Evolutionary conservation across 1,140 invertebrate genomes (phyloP).

Genomic region (Mercenaria mercenaria): DNA sequence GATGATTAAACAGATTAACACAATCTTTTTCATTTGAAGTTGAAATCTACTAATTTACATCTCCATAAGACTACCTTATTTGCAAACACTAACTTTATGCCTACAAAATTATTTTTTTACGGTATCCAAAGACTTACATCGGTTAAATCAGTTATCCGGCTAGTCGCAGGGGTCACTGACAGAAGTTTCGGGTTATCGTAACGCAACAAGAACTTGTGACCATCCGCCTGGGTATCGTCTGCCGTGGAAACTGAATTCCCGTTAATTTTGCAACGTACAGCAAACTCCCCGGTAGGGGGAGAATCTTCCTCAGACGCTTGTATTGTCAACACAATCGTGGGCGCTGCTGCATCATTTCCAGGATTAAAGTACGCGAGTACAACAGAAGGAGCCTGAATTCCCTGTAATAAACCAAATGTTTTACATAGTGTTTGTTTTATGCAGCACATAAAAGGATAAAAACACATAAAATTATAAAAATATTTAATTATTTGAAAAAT

Average conservation of each 20-base stretch:
- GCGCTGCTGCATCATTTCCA: not conserved
- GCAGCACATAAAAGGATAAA: no score
- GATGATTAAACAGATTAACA: no score
- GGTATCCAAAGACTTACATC: slow-evolving; percentile 17
- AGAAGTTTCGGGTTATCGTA: not conserved
- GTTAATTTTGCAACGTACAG: not conserved
- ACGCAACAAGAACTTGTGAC: not conserved
- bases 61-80: no score
- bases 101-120: no score
- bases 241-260: not conserved
- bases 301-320: not conserved
- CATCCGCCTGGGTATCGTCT: not conserved
- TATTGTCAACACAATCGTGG: not conserved
- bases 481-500: no score
- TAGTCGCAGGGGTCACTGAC: not conserved
- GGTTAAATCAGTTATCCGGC: not conserved
- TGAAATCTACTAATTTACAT: no score
- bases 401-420: not conserved
- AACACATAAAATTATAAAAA: no score
- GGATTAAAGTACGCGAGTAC: not conserved
- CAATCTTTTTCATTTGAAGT: no score
- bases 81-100: no score
- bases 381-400: not conserved
- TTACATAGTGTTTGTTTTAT: no score
- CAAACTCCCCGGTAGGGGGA: not conserved